Conservation (phyloP, 1,140 invertebrate genomes). For the Cataglyphis hispanica region DNA sequence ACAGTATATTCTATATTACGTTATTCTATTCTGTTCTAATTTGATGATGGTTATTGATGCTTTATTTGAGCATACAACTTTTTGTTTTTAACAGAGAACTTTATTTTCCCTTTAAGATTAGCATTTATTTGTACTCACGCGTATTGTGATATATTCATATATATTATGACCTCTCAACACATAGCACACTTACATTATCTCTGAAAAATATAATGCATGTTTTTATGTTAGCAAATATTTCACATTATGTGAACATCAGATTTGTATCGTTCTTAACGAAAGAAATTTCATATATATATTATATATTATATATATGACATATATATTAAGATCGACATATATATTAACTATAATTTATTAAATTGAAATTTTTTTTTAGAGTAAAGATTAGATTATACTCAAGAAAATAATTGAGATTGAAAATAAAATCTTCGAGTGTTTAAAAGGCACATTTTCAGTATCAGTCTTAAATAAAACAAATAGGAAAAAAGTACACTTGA, state of each 20-base stretch:
- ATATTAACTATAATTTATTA: background rate
- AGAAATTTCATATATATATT: too few relatives aligned
- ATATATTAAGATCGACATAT: conserved; percentile 2
- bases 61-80: conserved; percentile 53
- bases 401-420: conserved; percentile 11
- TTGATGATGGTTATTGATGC: conserved; percentile 47
- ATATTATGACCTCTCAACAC: conserved; percentile 5
- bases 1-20: background rate
- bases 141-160: background rate
- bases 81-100: conserved; percentile 3
- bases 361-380: conserved; percentile 5
- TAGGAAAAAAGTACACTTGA: background rate
- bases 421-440: conserved; percentile 3
- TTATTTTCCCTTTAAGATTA: conserved; percentile 16
- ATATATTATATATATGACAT: background rate
- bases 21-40: conserved; percentile 11
- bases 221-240: conserved; percentile 32
- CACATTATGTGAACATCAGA: conserved; percentile 5
- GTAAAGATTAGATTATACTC: background rate
- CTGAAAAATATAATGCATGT: conserved; percentile 49
- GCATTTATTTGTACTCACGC: conserved; percentile 35
- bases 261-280: conserved; percentile 10
- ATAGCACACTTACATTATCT: background rate
- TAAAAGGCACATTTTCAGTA: conserved; percentile 81
- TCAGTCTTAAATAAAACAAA: conserved; percentile 74